Evolutionary conservation across 2,888 invertebrate species (phyloP), one percentile per base, ranked within the genome.

Genomic region (Subacronicta megacephala): DNA sequence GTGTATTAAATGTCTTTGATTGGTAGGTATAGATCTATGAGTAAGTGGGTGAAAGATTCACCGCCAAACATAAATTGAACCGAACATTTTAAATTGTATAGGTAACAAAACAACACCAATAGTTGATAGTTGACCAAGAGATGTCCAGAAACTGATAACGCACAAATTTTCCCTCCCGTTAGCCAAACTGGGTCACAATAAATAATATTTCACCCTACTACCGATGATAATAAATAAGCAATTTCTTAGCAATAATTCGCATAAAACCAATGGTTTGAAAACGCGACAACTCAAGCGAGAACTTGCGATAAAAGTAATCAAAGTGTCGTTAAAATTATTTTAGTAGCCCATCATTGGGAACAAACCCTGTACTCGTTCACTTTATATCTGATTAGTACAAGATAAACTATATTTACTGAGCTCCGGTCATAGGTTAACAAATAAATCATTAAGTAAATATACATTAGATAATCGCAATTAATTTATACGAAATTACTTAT

Each of bases 301-400:
- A 91, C 87, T 83, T 83, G 87, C 88, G 93, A 94, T 94, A 94
- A 93, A 93, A 93, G 91, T 93, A 91, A 93, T 93, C 91, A 93
- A 93, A 93, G 82, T 87, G 89, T 90, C 92, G 88, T 94, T 93
- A 93, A 84, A 90, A 92, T 91, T 90, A 90, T 90, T 92, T 90
- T 89, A 92, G 85, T 86, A 82, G 79, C 81, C 78, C 80, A 79
- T 85, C 86, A 86, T 86, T 84, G 75, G 64, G 79, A 80, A 78
- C 82, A 80, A 82, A 83, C 76, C 78, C 78, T 73, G 31, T 50
- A 66, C 62, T 63, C 47, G 20, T 41, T 52, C 42, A 20, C 20
- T 31, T 31, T 26, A 42, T 40, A 51, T 47, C 43, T 57, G 60
- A 64, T 63, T 44, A 50, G 37, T 33, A 26, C 23, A 47, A 52